Evolutionary conservation across 1,140 invertebrate species (phyloP), one percentile per base, ranked within the genome.

Genomic region (Tetramorium parvispinum): DNA sequence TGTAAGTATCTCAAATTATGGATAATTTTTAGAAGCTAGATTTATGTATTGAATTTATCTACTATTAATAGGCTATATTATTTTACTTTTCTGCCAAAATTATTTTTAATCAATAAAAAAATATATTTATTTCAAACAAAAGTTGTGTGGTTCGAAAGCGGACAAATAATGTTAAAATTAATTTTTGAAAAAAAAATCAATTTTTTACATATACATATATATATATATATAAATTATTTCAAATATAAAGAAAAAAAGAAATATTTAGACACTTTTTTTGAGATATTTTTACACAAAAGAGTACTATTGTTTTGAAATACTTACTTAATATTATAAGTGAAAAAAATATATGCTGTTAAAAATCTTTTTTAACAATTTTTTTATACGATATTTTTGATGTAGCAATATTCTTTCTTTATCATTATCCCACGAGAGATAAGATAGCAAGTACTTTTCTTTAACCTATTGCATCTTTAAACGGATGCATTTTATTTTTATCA

Each of bases 1-100:
- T 81, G 94, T 95, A 90, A 95, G 94, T 94, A 91, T 49, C 63
- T 82, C 59, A 37, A 82, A 18, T 77, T 16, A 49, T 66, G 43
- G 55, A 27, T 53, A 24, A 70, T 76, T 75, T 79, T 87, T 66
- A 43, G 1, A 46, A 46, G 11, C 0, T 46, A 11, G 3, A 11
- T 76, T 46, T 82, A 46, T 46, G 18, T 4, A n/a, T 40, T 27
- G 57, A 61, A 32, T 32, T 53, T 4, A 0, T 32, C 3, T 32
- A 32, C 3, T 32, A 32, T 32, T 32, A 32, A 4, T 2, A 4
- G 27, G 27, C 3, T 32, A 0, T 32, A 32, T 32, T 32, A 32
- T 32, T 32, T 32, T 32, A 32, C 0, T 32, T 32, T 32, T 32
- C 32, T 0, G 3, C 3, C 3, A 32, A 32, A 32, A 32, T 4